Conservation (phyloP, 2,888 invertebrate genomes). For the Andrena marginata region DNA sequence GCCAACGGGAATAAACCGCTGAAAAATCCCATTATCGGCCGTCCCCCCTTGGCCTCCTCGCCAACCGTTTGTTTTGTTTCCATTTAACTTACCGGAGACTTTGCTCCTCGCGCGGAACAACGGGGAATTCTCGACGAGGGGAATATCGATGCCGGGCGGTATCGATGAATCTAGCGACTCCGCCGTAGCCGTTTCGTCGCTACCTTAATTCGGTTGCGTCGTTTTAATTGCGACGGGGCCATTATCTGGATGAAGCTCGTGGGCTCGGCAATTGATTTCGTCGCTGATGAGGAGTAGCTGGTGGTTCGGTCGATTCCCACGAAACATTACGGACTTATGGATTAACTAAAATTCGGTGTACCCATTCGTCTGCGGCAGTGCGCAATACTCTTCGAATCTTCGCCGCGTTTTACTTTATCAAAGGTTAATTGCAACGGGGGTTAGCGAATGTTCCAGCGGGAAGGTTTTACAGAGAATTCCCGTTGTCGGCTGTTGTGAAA, state of each 20-base stretch:
- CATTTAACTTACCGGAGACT: conserved; percentile 57
- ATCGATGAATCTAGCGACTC: not conserved
- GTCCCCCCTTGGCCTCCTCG: conserved; percentile 31
- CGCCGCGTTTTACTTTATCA: not conserved
- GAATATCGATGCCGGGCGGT: conserved; percentile 30
- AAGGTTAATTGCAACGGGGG: not conserved
- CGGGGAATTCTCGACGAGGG: conserved; percentile 44
- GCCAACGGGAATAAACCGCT: conserved; percentile 62
- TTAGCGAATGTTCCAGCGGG: not conserved
- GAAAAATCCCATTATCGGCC: conserved; percentile 68
- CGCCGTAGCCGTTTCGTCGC: not conserved
- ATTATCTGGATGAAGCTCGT: not conserved
- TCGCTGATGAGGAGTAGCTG: too few species aligned
- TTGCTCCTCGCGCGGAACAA: conserved; percentile 28
- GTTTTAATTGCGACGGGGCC: not conserved
- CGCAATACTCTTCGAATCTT: too few species aligned
- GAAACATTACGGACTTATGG: too few species aligned
- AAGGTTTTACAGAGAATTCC: not conserved
- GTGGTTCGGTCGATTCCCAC: too few species aligned
- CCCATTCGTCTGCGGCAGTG: too few species aligned
- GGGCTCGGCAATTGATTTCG: too few species aligned
- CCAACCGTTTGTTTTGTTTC: conserved; percentile 61
- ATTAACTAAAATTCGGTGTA: too few species aligned
- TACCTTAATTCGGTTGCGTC: not conserved
- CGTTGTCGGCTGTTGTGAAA: not conserved